Percentiles rank a stretch among this genome's conserved stretches.
These are phyloP conservation scores for Hydrochoerus hydrochaeris DNA, from an alignment of 2,113 vertebrate genomes.

Conservation along the genomic window DNA sequence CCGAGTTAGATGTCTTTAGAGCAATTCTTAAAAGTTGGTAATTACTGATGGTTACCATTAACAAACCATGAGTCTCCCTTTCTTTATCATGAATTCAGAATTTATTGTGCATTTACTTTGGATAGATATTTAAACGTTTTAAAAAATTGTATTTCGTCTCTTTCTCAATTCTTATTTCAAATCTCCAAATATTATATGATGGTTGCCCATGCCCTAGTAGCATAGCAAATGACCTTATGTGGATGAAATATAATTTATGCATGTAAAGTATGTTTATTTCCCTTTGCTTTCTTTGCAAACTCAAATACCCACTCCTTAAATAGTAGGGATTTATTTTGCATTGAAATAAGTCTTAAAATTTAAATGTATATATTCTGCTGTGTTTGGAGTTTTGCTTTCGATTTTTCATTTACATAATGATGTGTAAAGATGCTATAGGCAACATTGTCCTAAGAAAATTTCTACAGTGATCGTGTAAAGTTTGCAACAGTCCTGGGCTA, in stretches of 20 bases:
- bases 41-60: neutral
- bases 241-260: neutral
- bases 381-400: constrained; percentile 50
- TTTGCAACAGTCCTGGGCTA: constrained; percentile 66
- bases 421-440: neutral
- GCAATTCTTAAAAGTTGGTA: neutral
- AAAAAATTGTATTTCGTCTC: neutral
- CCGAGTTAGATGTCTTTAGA: neutral
- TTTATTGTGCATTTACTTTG: neutral
- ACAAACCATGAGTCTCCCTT: neutral
- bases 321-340: constrained; percentile 17
- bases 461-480: constrained; percentile 54
- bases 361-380: neutral
- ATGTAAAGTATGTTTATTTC: neutral
- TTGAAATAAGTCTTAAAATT: constrained; percentile 30
- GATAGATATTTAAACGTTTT: neutral
- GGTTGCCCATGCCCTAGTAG: neutral
- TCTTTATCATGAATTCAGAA: constrained; percentile 1
- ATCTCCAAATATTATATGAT: neutral
- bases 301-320: neutral
- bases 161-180: constrained; percentile 22
- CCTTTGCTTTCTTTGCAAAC: constrained; percentile 16
- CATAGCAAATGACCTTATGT: neutral
- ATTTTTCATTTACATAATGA: constrained; percentile 30
- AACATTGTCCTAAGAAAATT: constrained; percentile 67